Conservation (phyloP, 2,888 invertebrate species). For the Andrena camellia region DNA sequence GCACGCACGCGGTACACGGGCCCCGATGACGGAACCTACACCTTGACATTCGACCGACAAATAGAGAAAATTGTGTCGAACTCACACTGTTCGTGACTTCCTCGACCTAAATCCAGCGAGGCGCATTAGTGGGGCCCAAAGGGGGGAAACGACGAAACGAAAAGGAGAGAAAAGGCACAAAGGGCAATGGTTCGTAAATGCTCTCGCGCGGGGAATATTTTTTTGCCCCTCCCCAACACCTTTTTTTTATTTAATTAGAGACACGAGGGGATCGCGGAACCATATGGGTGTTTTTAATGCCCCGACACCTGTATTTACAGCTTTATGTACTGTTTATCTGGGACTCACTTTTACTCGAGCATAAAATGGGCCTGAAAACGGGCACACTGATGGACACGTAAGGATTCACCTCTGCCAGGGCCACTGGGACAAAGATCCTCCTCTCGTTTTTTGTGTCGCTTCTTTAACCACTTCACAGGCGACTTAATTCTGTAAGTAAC, state of each 20-base stretch:
- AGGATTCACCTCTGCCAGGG: conserved; percentile 40
- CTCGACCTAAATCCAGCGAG: conserved; percentile 63
- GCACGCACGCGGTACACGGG: conserved; percentile 47
- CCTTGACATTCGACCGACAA: conserved; percentile 73
- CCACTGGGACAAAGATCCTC: conserved; percentile 1
- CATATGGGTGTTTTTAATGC: conserved; percentile 27
- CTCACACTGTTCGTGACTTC: conserved; percentile 67
- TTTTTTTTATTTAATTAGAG: conserved; percentile 22
- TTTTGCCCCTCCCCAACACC: neutral
- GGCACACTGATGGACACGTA: conserved; percentile 47
- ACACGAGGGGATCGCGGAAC: conserved; percentile 5
- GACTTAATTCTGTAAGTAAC: neutral
- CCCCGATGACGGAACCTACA: conserved; percentile 55
- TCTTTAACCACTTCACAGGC: neutral
- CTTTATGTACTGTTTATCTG: conserved; percentile 53
- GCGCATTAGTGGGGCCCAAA: conserved; percentile 17
- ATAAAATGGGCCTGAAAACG: conserved; percentile 51
- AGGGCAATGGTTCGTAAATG: conserved; percentile 1
- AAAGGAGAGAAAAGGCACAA: conserved; percentile 9
- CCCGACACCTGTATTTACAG: conserved; percentile 37
- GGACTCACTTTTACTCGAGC: conserved; percentile 66
- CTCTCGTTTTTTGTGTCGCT: conserved; percentile 1
- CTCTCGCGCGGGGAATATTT: neutral
- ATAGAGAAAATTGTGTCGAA: conserved; percentile 72
- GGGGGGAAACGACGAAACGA: conserved; percentile 9